These are phyloP conservation scores for Microcebus ravelobensis DNA, from an alignment of 2,113 vertebrate genomes.

Conservation along the genomic window DNA sequence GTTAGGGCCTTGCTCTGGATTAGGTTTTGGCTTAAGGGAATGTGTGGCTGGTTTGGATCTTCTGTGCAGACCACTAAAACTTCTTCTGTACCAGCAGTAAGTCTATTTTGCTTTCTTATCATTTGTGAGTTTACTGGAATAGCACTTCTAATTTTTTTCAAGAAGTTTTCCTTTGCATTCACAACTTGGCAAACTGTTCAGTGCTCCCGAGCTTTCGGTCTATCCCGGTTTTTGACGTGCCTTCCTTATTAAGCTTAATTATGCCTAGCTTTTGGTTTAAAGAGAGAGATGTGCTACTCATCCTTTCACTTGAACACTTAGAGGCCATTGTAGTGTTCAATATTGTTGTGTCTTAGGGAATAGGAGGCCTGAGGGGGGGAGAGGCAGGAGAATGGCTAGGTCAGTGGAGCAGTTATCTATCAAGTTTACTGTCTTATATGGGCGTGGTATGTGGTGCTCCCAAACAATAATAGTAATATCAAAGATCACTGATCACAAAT, in stretches of 20 bases:
- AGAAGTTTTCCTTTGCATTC: background rate
- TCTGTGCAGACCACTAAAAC: background rate
- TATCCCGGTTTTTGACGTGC: background rate
- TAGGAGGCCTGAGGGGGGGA: background rate
- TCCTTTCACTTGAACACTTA: background rate
- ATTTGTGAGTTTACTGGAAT: background rate
- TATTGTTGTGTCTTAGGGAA: background rate
- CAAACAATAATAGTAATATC: background rate
- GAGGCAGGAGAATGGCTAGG: background rate
- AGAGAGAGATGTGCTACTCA: background rate
- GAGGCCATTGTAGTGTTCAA: background rate
- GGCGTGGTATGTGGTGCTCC: background rate
- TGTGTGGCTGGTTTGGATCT: background rate
- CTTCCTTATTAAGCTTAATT: background rate
- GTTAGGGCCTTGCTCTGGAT: background rate
- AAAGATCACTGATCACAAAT: background rate
- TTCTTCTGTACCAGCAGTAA: background rate
- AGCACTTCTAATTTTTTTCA: background rate
- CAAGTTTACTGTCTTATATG: background rate
- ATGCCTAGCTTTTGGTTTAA: background rate
- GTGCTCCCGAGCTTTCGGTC: background rate
- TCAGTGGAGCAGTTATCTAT: background rate
- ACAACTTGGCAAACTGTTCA: background rate
- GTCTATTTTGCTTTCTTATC: background rate
- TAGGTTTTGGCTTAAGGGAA: background rate